Conservation (phyloP, 1,140 invertebrate species). For the Asobara japonica region DNA sequence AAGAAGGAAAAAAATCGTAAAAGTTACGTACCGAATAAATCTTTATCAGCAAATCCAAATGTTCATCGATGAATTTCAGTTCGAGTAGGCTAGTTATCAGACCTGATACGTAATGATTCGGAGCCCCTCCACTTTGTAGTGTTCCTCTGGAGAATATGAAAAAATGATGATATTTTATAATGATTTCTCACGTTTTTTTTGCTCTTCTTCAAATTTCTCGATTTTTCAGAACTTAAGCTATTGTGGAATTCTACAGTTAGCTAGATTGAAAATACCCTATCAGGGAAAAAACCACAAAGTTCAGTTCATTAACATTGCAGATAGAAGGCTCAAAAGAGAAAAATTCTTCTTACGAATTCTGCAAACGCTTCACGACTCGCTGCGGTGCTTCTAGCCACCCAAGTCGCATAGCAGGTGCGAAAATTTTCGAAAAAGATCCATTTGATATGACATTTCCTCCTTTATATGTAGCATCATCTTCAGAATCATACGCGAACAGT, state of each 20-base stretch:
- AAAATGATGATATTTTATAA: not conserved
- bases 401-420: slow-evolving; percentile 72
- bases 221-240: too few species aligned
- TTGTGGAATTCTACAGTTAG: too few species aligned
- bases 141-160: slow-evolving; percentile 60
- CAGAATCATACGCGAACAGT: slow-evolving; percentile 69
- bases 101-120: slow-evolving; percentile 72
- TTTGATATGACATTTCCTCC: slow-evolving; percentile 74
- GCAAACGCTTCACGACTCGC: slow-evolving; percentile 61
- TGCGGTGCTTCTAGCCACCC: slow-evolving; percentile 75
- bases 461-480: slow-evolving; percentile 56
- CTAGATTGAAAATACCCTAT: too few species aligned
- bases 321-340: too few species aligned
- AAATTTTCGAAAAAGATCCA: slow-evolving; percentile 75
- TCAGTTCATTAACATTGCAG: slow-evolving; percentile 4
- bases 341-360: slow-evolving; percentile 54
- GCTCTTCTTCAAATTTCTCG: too few species aligned
- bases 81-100: slow-evolving; percentile 69
- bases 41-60: slow-evolving; percentile 61
- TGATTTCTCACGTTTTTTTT: too few species aligned
- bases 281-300: too few species aligned
- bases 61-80: slow-evolving; percentile 64
- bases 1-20: not conserved
- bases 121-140: slow-evolving; percentile 69
- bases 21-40: slow-evolving; percentile 56